phyloP scores from a whole-genome alignment of 2,113 vertebrate species.

The Plectropomus leopardus region DNA sequence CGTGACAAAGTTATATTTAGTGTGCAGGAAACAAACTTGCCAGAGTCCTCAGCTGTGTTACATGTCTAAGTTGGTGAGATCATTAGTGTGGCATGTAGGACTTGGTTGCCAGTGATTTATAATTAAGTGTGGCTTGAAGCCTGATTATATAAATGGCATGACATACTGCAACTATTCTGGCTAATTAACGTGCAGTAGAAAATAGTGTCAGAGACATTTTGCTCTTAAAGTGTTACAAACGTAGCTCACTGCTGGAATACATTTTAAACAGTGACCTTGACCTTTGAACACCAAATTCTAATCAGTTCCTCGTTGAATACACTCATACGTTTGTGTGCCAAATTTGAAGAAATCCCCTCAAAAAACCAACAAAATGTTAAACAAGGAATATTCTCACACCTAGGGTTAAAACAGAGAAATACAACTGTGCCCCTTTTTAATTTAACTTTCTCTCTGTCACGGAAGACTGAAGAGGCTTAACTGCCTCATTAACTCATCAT shows the following conservation, averaged over 20 bases:
- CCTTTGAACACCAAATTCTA: no score
- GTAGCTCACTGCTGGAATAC: not conserved
- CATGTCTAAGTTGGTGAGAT: slow-evolving; percentile 39
- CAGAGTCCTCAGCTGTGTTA: slow-evolving; percentile 33
- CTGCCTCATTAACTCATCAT: no score
- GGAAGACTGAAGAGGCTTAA: no score
- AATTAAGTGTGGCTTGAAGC: slow-evolving; percentile 6
- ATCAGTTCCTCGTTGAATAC: no score
- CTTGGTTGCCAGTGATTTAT: slow-evolving; percentile 34
- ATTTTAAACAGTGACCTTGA: no score
- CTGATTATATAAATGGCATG: slow-evolving; percentile 12
- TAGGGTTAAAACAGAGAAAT: no score
- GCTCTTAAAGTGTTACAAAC: not conserved
- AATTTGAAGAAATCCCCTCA: no score
- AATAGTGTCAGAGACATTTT: not conserved
- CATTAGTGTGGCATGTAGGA: slow-evolving; percentile 25
- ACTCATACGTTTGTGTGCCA: no score
- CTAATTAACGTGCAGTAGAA: not conserved
- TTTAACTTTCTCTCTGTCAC: no score
- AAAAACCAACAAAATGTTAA: no score
- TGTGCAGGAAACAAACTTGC: slow-evolving; percentile 11
- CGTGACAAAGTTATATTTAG: slow-evolving; percentile 26
- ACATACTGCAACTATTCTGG: slow-evolving; percentile 7
- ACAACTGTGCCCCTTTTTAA: no score
- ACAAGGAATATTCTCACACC: no score